Conservation (phyloP, 2,888 invertebrate genomes). For the Aspidapion aeneum region DNA sequence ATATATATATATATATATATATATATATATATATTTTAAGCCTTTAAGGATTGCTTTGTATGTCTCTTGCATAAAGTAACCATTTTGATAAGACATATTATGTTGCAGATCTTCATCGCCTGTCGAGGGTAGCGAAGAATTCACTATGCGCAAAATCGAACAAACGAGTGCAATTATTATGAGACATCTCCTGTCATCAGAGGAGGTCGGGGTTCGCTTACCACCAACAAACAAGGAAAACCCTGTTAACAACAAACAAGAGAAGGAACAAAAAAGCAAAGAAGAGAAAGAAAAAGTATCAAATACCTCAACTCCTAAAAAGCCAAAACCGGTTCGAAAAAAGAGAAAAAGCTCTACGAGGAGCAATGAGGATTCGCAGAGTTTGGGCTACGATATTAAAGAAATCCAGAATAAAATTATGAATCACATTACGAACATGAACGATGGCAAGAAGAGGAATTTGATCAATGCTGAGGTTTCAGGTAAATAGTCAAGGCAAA, state of each 20-base stretch:
- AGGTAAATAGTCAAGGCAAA: too few relatives aligned
- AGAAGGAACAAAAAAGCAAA: background rate
- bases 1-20: too few relatives aligned
- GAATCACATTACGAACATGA: slow-evolving; percentile 41
- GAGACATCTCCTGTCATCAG: slow-evolving; percentile 33
- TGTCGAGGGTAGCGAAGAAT: slow-evolving; percentile 42
- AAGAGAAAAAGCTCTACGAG: slow-evolving; percentile 9
- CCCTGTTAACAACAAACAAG: background rate
- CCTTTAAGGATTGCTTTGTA: too few relatives aligned
- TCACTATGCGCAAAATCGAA: slow-evolving; percentile 40
- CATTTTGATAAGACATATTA: too few relatives aligned
- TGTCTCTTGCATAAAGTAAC: too few relatives aligned
- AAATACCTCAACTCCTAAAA: background rate
- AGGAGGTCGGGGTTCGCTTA: background rate
- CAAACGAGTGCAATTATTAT: slow-evolving; percentile 43
- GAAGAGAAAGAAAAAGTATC: background rate
- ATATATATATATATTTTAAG: too few relatives aligned
- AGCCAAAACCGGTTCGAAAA: slow-evolving; percentile 4
- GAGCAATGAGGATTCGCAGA: slow-evolving; percentile 20
- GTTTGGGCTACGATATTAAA: slow-evolving; percentile 29
- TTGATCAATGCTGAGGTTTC: slow-evolving; percentile 37
- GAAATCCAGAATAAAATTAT: slow-evolving; percentile 44
- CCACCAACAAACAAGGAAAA: background rate
- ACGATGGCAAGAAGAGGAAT: slow-evolving; percentile 41
- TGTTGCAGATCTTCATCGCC: slow-evolving; percentile 32